These are phyloP conservation scores for Pollenia amentaria DNA, from an alignment of 2,888 invertebrate genomes.

Conservation along the genomic window DNA sequence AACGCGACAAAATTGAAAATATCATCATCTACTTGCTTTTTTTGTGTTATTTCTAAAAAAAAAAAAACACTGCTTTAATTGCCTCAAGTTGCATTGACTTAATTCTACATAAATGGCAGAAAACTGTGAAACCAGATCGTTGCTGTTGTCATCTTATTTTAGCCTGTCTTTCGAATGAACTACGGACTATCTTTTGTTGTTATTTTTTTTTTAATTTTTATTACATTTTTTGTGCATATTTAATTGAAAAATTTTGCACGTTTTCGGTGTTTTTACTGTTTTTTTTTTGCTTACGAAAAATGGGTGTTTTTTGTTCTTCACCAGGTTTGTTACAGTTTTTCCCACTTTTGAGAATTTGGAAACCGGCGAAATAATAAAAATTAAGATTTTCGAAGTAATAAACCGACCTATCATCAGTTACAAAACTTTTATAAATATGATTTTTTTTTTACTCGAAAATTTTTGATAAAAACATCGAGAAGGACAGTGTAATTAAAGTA, in stretches of 20 bases:
- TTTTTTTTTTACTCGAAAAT: no score
- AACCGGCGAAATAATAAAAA: no score
- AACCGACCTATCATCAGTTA: no score
- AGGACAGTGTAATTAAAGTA: no score
- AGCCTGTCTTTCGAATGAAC: slow-evolving; percentile 37
- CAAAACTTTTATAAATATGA: no score
- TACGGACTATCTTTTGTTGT: slow-evolving; percentile 28
- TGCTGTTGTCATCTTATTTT: slow-evolving; percentile 57
- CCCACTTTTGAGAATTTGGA: no score
- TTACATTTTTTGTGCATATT: slow-evolving; percentile 43
- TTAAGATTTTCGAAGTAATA: no score
- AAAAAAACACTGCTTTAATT: slow-evolving; percentile 66
- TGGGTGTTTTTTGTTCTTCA: slow-evolving; percentile 26
- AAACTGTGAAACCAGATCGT: slow-evolving; percentile 69
- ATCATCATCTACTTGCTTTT: slow-evolving; percentile 11
- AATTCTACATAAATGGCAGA: slow-evolving; percentile 72
- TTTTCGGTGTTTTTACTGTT: slow-evolving; percentile 44
- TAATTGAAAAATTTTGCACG: slow-evolving; percentile 70
- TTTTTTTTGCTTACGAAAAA: slow-evolving; percentile 6
- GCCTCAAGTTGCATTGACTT: slow-evolving; percentile 72
- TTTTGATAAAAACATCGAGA: no score
- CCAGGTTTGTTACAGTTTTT: slow-evolving; percentile 35
- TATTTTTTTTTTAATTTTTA: slow-evolving; percentile 21
- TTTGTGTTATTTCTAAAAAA: neutral
- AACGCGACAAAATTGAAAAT: slow-evolving; percentile 34